Evolutionary conservation across 2,888 invertebrate species (phyloP).

Genomic region (Nebria brevicollis): DNA sequence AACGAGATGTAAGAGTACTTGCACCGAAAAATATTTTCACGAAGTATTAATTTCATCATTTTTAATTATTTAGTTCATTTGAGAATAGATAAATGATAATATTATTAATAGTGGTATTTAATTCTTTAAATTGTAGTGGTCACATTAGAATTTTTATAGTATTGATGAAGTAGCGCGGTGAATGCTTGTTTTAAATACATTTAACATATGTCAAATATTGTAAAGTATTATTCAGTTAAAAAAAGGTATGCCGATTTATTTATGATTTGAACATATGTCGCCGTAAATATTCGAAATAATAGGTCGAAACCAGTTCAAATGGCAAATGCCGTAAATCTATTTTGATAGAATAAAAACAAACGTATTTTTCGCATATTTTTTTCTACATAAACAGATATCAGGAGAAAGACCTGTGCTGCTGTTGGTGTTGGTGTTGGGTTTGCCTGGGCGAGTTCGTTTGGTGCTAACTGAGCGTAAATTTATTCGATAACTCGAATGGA

Average conservation of each 20-base stretch:
- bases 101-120: too few species aligned
- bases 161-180: too few species aligned
- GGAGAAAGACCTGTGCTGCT: not conserved
- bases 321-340: slow-evolving; percentile 40
- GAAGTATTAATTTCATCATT: too few species aligned
- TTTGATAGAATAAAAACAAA: slow-evolving; percentile 44
- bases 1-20: too few species aligned
- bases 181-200: not conserved
- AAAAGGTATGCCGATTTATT: not conserved
- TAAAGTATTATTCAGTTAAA: not conserved
- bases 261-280: slow-evolving; percentile 30
- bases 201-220: not conserved
- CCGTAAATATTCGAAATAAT: slow-evolving; percentile 45
- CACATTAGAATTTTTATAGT: too few species aligned
- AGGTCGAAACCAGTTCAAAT: slow-evolving; percentile 40
- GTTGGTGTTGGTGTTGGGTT: not conserved
- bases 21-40: too few species aligned
- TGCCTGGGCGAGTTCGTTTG: not conserved
- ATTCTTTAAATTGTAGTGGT: too few species aligned
- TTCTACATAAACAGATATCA: slow-evolving; percentile 37
- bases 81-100: too few species aligned
- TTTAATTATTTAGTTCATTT: too few species aligned
- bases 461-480: not conserved
- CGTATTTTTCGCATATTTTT: slow-evolving; percentile 20
- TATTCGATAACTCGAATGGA: not conserved